Conservation (phyloP, 1,140 invertebrate species). For the Cotesia chilonis region DNA sequence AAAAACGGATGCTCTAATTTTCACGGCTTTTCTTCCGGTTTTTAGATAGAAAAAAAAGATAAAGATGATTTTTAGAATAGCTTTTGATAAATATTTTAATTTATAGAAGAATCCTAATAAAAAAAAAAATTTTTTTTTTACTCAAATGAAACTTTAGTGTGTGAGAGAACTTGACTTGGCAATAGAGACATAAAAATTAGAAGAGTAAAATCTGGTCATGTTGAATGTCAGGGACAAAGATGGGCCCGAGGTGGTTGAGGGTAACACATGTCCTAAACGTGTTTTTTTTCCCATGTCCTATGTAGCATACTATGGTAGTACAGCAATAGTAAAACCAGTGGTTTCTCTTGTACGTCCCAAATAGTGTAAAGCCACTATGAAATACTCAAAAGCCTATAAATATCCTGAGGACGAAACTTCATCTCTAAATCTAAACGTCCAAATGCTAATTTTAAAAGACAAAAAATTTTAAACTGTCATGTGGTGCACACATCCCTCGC, state of each 20-base stretch:
- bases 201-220: background rate
- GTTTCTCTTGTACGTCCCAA: background rate
- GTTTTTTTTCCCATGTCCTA: constrained; percentile 35
- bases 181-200: constrained; percentile 20
- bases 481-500: too few relatives aligned
- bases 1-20: too few relatives aligned
- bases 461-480: too few relatives aligned
- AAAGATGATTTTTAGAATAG: too few relatives aligned
- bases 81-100: too few relatives aligned
- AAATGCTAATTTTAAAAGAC: too few relatives aligned
- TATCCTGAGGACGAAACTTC: too few relatives aligned
- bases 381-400: background rate
- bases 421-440: too few relatives aligned
- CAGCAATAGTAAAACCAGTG: constrained; percentile 10
- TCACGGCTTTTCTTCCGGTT: constrained; percentile 1
- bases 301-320: constrained; percentile 15
- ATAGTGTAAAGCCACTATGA: background rate
- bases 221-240: constrained; percentile 6
- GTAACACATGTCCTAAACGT: constrained; percentile 54
- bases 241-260: constrained; percentile 47
- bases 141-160: too few relatives aligned
- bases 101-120: too few relatives aligned
- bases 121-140: too few relatives aligned
- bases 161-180: background rate
- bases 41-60: background rate